These are phyloP conservation scores for Taenioides sp. DNA, from an alignment of 2,797 vertebrate genomes.

Conservation along the genomic window DNA sequence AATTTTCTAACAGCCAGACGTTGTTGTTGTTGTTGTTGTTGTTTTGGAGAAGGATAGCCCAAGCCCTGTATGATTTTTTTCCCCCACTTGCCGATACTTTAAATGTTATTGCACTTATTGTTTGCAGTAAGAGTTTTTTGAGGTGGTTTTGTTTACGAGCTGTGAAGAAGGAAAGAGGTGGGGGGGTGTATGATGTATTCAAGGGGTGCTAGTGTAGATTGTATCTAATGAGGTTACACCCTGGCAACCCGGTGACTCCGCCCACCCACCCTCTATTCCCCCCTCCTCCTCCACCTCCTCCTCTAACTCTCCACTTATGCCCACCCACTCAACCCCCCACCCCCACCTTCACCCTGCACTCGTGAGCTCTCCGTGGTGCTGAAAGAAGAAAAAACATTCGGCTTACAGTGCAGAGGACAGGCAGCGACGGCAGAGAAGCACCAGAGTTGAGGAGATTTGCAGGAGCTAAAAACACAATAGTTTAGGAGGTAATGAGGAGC, in stretches of 20 bases:
- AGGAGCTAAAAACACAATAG: constrained; percentile 45
- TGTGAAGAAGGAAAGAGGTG: constrained; percentile 28
- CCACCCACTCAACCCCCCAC: constrained; percentile 45
- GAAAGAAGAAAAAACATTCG: constrained; percentile 67
- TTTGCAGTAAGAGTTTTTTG: constrained; percentile 33
- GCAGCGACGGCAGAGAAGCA: constrained; percentile 65
- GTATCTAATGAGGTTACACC: constrained; percentile 81
- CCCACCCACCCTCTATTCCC: constrained; percentile 34
- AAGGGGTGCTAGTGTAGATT: constrained; percentile 52
- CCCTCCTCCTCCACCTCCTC: constrained; percentile 9
- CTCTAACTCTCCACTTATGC: constrained; percentile 47
- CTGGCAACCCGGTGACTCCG: constrained; percentile 73
- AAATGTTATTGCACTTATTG: constrained; percentile 53
- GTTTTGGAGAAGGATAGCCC: not conserved
- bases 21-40: constrained; percentile 27
- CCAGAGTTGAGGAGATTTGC: constrained; percentile 48
- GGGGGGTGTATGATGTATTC: constrained; percentile 50
- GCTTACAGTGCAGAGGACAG: constrained; percentile 63
- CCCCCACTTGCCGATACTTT: constrained; percentile 39
- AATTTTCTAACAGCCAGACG: constrained; percentile 40
- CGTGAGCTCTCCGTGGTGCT: constrained; percentile 79
- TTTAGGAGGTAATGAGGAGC: constrained; percentile 51
- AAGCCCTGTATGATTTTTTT: not conserved
- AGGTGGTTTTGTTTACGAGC: constrained; percentile 73
- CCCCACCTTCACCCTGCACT: constrained; percentile 36